Percentiles rank a stretch among this genome's conserved stretches.
phyloP scores from a whole-genome alignment of 2,888 invertebrate species.

The Drosophila barbarae region DNA sequence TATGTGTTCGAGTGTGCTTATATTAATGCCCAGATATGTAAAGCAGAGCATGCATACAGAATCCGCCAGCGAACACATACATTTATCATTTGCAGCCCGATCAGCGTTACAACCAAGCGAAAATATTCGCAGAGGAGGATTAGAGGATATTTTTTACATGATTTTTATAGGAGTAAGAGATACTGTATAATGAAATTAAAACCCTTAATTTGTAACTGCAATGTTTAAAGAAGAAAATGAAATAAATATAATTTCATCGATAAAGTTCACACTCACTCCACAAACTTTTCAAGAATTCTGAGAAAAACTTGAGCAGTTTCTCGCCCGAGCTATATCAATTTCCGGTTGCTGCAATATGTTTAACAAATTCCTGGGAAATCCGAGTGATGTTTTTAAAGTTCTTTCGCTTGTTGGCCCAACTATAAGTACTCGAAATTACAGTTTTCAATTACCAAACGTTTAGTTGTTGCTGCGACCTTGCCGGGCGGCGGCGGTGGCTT shows the following conservation, averaged over 20 bases:
- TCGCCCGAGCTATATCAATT: not conserved
- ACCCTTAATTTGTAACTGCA: not conserved
- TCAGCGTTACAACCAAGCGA: conserved; percentile 45
- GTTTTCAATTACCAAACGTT: conserved; percentile 44
- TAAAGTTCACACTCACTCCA: not conserved
- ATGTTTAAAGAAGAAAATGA: not conserved
- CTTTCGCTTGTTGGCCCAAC: conserved; percentile 25
- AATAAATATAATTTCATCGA: not conserved
- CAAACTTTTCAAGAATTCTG: not conserved
- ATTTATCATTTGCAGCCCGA: conserved; percentile 65
- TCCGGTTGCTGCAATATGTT: conserved; percentile 2
- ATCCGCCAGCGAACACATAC: conserved; percentile 24
- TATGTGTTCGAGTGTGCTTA: conserved; percentile 62
- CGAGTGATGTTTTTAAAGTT: conserved; percentile 24
- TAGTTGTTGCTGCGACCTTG: conserved; percentile 33
- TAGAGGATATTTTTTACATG: not conserved
- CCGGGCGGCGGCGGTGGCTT: not conserved
- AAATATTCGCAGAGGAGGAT: conserved; percentile 50
- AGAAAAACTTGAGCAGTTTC: not conserved
- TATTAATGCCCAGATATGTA: conserved; percentile 54
- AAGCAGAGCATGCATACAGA: conserved; percentile 46
- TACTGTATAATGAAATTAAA: not conserved
- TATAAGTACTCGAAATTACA: conserved; percentile 39
- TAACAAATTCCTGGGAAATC: conserved; percentile 21
- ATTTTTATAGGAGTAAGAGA: not conserved